phyloP scores from a whole-genome alignment of 2,113 vertebrate species.

The Syngnathoides biaculeatus region DNA sequence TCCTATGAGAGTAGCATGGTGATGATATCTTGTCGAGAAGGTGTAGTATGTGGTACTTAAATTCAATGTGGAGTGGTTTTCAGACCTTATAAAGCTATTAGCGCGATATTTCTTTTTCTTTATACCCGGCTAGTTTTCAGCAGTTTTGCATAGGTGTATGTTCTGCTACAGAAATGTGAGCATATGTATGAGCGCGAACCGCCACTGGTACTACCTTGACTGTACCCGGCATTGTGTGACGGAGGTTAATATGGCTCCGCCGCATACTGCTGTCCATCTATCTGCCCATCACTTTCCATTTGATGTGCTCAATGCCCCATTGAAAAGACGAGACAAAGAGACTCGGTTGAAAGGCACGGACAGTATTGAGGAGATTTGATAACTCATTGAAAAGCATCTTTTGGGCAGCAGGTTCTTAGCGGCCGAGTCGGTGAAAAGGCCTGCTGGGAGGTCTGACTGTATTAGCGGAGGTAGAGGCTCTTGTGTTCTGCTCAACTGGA shows the following conservation, averaged over 20 bases:
- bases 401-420: constrained; percentile 72
- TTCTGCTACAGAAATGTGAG: neutral
- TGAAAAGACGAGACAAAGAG: constrained; percentile 62
- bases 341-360: constrained; percentile 67
- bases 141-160: neutral
- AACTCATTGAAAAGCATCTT: constrained; percentile 75
- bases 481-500: constrained; percentile 76
- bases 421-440: constrained; percentile 68
- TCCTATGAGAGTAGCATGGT: too few species aligned
- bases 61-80: neutral
- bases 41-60: neutral
- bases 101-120: too few species aligned
- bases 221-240: constrained; percentile 41
- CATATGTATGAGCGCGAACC: constrained; percentile 6
- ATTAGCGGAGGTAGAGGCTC: constrained; percentile 72
- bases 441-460: constrained; percentile 75
- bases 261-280: constrained; percentile 61
- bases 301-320: constrained; percentile 64
- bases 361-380: constrained; percentile 74
- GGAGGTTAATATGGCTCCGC: constrained; percentile 45
- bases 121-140: neutral
- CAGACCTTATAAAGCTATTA: neutral
- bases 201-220: constrained; percentile 31
- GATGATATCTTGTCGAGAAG: too few species aligned
- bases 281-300: constrained; percentile 63